Base-by-base conservation (phyloP, 2,113 vertebrate species). In the Raja brachyura region DNA sequence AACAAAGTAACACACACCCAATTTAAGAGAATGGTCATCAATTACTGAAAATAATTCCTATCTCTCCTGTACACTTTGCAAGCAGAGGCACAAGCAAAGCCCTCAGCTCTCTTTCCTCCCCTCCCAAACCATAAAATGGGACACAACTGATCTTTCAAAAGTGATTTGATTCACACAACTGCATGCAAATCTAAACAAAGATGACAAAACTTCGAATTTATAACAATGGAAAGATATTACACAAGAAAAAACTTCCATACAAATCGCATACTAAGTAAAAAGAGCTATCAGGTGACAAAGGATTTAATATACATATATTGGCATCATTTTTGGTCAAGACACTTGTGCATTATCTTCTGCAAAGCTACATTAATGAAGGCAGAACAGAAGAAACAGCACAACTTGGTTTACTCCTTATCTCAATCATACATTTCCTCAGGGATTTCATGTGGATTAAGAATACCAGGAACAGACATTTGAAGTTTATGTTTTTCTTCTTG, bases 401-500 rank as follows among this genome's bases (percentile, higher is more conserved):
- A 96, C 95, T 96, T 95, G 95, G 94, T 96, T 96, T 94, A 94
- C 94, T 93, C 93, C 94, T 61, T 66, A 83, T 93, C 95, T 97
- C 97, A 99, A 97, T 99, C 98, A 75, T 97, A 98, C 98, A 99
- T 99, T 96, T 99, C 98, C 97, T 99, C 98, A 0, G 98, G 98
- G 96, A 99, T 97, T 96, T 99, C 98, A 94, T 99, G 98, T 95
- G 98, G 98, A 97, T 99, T 99, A 94, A 99, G 97, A 95, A 99
- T 99, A 94, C 98, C 98, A 83, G 98, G 98, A 94, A 99, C 98
- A 73, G 98, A 99, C 97, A 99, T 97, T 95, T 99, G 98, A 94
- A 98, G 96, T 96, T 98, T 99, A 97, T 98, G 98, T 94, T 99
- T 99, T 95, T 99, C 98, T 95, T 99, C 98, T 95, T 99, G 98